Percentiles rank a stretch among this genome's conserved stretches.
Conservation (phyloP, 2,113 vertebrate species). For the Gracilinanus agilis region DNA sequence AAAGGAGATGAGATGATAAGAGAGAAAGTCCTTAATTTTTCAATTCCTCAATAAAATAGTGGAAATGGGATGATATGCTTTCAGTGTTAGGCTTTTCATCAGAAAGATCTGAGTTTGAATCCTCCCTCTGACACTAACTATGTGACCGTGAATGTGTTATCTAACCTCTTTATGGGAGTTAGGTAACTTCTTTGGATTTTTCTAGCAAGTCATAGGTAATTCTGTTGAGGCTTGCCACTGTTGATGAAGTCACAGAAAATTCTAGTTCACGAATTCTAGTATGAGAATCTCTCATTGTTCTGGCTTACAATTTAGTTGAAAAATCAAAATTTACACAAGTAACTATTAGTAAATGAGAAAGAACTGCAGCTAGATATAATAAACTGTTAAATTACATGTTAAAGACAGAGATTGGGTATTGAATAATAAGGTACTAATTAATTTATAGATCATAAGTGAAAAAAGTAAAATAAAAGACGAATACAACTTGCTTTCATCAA, state of each 20-base stretch:
- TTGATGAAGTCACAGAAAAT: background rate
- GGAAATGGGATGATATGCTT: background rate
- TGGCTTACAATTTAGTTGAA: background rate
- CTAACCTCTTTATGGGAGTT: background rate
- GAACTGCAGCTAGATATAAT: background rate
- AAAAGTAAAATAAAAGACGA: slow-evolving; percentile 15
- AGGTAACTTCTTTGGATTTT: background rate
- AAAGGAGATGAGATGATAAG: background rate
- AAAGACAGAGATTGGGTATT: background rate
- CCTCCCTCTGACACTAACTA: background rate
- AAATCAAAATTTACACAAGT: background rate
- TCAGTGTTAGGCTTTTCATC: background rate
- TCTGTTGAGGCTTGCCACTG: background rate
- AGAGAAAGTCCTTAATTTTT: background rate
- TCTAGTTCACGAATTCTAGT: background rate
- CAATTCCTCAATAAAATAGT: background rate
- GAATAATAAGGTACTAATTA: background rate
- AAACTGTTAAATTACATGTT: background rate
- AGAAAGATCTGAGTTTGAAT: background rate
- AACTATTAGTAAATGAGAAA: background rate
- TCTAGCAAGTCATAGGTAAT: background rate
- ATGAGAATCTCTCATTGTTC: background rate
- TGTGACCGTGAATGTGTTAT: background rate
- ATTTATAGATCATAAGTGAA: background rate
- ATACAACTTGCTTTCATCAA: background rate